Conservation (phyloP, 2,113 vertebrate genomes). For the Tamias sibiricus region DNA sequence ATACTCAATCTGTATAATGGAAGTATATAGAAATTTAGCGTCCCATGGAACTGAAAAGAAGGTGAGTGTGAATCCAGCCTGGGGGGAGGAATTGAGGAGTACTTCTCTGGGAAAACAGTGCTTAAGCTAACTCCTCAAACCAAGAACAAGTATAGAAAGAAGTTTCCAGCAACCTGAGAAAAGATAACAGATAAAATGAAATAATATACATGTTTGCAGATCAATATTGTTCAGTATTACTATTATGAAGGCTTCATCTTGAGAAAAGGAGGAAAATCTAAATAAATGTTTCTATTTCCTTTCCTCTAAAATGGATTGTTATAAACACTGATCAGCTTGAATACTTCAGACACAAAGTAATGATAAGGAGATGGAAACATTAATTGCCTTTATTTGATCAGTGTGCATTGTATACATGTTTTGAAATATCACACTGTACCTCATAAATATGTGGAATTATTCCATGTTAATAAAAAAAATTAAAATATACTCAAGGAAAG, state of each 20-base stretch:
- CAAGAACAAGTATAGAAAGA: not conserved
- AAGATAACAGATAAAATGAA: not conserved
- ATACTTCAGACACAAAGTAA: no score
- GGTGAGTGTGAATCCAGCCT: not conserved
- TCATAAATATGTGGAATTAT: not conserved
- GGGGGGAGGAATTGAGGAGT: not conserved
- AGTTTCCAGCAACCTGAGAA: not conserved
- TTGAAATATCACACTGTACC: no score
- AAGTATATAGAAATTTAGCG: not conserved
- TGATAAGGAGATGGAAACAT: no score
- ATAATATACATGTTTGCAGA: not conserved
- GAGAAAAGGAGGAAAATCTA: not conserved
- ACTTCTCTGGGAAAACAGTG: not conserved
- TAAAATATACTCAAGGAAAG: not conserved
- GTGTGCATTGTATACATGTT: no score
- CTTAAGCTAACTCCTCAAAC: not conserved
- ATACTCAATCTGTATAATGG: not conserved
- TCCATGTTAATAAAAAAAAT: not conserved
- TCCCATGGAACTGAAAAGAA: not conserved
- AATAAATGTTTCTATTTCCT: not conserved
- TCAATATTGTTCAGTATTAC: not conserved
- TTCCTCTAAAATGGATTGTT: conserved; percentile 2
- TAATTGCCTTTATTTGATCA: no score
- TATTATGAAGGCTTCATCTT: conserved; percentile 1
- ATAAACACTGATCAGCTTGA: not conserved